Evolutionary conservation across 1,140 invertebrate species (phyloP).

Genomic region (Drosophila arawakana): DNA sequence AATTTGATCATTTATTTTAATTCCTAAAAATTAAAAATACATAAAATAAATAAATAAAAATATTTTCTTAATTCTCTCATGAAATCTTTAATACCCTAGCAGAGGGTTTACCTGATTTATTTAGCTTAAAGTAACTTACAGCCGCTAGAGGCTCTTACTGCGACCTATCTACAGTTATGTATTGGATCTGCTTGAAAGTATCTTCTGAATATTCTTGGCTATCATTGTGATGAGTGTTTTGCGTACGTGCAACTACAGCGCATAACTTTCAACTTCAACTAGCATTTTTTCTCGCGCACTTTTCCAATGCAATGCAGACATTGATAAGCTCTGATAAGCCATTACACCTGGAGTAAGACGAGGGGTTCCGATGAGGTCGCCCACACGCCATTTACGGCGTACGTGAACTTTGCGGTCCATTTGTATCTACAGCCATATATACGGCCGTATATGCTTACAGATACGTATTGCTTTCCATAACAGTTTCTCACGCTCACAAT

Average conservation of each 20-base stretch:
- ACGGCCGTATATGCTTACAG: slow-evolving; percentile 29
- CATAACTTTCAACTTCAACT: slow-evolving; percentile 30
- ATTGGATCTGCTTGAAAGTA: not conserved
- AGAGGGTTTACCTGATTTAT: too few relatives aligned
- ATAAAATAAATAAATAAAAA: too few relatives aligned
- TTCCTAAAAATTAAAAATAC: too few relatives aligned
- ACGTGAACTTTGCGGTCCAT: slow-evolving; percentile 63
- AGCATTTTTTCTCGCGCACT: slow-evolving; percentile 32
- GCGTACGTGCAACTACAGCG: slow-evolving; percentile 30
- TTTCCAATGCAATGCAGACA: slow-evolving; percentile 36
- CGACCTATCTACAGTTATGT: too few relatives aligned
- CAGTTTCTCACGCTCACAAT: slow-evolving; percentile 80
- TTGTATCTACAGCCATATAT: slow-evolving; percentile 47
- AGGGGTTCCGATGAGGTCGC: slow-evolving; percentile 20
- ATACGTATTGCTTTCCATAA: slow-evolving; percentile 51
- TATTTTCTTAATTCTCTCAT: too few relatives aligned
- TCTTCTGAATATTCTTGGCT: not conserved
- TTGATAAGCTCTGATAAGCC: slow-evolving; percentile 48
- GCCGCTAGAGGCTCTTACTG: too few relatives aligned
- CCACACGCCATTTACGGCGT: slow-evolving; percentile 56
- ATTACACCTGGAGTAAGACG: slow-evolving; percentile 40
- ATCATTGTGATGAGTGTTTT: not conserved
- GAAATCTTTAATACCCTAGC: too few relatives aligned
- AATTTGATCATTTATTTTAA: too few relatives aligned
- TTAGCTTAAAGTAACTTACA: too few relatives aligned